Conservation (phyloP, 2,113 vertebrate genomes). For the Proteles cristata region DNA sequence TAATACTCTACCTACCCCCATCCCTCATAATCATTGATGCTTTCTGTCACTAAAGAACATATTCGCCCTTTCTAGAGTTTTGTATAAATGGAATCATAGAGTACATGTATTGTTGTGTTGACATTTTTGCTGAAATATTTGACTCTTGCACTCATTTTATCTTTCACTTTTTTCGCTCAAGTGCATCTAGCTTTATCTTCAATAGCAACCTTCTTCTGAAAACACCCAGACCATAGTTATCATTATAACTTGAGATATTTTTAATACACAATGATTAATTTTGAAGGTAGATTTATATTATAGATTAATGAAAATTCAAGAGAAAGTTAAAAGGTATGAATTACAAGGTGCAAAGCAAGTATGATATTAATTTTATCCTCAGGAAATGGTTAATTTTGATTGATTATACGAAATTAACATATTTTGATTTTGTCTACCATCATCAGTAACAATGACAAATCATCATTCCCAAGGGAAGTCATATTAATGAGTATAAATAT, state of each 20-base stretch:
- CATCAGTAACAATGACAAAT: not conserved
- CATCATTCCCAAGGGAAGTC: not conserved
- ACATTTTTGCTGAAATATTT: not conserved
- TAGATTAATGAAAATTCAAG: not conserved
- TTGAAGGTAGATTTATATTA: not conserved
- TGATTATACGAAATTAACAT: not conserved
- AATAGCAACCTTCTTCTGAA: not conserved
- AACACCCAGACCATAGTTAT: not conserved
- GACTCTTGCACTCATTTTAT: not conserved
- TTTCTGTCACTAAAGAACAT: not conserved
- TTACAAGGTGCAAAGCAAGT: not conserved
- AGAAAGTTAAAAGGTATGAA: not conserved
- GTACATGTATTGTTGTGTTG: not conserved
- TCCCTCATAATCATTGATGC: not conserved
- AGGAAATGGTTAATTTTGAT: not conserved
- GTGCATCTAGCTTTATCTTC: not conserved
- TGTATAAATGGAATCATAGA: not conserved
- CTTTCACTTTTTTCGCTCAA: not conserved
- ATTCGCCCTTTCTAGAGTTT: not conserved
- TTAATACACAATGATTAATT: not conserved
- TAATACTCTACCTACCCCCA: rapidly evolving
- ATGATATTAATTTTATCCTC: not conserved
- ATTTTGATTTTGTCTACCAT: not conserved
- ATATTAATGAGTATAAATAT: not conserved
- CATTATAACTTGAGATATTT: not conserved